Percentiles rank a stretch among this genome's conserved stretches.
These are phyloP conservation scores for Daktulosphaira vitifoliae DNA, from an alignment of 1,140 invertebrate species.

Conservation along the genomic window DNA sequence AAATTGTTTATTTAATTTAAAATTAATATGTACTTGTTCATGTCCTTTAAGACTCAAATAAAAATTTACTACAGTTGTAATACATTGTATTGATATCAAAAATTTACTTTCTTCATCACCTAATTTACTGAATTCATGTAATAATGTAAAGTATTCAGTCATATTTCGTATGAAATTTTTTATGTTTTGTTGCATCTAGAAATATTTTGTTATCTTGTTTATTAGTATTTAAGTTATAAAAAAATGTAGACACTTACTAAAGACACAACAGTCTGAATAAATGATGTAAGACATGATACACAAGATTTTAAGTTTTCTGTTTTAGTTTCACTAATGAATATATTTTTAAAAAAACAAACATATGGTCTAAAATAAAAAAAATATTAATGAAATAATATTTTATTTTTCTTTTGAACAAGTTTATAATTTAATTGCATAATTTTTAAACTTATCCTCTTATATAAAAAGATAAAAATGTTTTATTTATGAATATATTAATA, in stretches of 20 bases:
- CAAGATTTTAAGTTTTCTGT: not conserved
- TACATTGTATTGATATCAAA: slow-evolving; percentile 73
- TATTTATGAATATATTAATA: too few species aligned
- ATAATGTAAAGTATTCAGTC: slow-evolving; percentile 82
- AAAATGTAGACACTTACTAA: slow-evolving; percentile 51
- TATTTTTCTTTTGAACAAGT: too few species aligned
- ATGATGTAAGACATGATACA: slow-evolving; percentile 81
- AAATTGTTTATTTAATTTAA: not conserved
- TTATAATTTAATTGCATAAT: too few species aligned
- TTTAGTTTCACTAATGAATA: slow-evolving; percentile 6
- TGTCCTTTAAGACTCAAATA: slow-evolving; percentile 73
- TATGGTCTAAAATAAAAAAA: slow-evolving; percentile 9
- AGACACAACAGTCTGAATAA: slow-evolving; percentile 79
- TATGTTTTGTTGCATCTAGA: slow-evolving; percentile 75
- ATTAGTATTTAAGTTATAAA: not conserved
- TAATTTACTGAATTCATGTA: slow-evolving; percentile 90
- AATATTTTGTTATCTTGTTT: slow-evolving; percentile 37
- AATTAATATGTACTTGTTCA: slow-evolving; percentile 49
- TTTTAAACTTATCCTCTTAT: too few species aligned
- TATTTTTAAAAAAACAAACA: slow-evolving; percentile 6
- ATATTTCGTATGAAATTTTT: slow-evolving; percentile 77
- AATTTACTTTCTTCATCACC: slow-evolving; percentile 86
- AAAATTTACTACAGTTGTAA: slow-evolving; percentile 82
- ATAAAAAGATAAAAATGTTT: too few species aligned
- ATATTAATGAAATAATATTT: too few species aligned